These are phyloP conservation scores for Tapirus indicus DNA, from an alignment of 2,797 vertebrate species.

Conservation along the genomic window DNA sequence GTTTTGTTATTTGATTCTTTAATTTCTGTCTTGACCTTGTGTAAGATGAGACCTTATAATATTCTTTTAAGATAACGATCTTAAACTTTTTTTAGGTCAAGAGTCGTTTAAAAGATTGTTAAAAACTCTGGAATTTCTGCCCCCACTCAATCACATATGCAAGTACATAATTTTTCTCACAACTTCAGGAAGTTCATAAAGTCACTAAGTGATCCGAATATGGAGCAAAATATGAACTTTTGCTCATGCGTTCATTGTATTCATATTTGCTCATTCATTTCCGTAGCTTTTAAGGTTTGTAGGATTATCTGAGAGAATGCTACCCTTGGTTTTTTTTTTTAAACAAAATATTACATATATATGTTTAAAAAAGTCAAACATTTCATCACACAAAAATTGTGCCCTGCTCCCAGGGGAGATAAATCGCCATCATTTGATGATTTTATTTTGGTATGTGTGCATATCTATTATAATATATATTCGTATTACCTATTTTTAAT, in stretches of 20 bases:
- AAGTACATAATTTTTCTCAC: neutral
- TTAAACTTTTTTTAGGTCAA: neutral
- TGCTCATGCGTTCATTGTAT: neutral
- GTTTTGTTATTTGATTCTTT: conserved; percentile 46
- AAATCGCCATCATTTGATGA: neutral
- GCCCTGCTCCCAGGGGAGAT: neutral
- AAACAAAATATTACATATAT: neutral
- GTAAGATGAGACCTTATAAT: neutral
- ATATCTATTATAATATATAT: neutral
- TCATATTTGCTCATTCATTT: neutral
- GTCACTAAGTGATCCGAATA: neutral
- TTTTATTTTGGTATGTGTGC: neutral
- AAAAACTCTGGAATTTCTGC: neutral
- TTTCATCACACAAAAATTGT: neutral
- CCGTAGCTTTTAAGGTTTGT: neutral
- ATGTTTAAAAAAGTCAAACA: conserved; percentile 36
- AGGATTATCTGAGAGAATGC: neutral
- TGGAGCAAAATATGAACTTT: neutral
- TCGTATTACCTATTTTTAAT: neutral
- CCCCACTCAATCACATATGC: neutral
- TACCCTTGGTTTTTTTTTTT: neutral
- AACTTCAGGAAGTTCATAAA: conserved; percentile 10
- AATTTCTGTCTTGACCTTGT: conserved; percentile 33
- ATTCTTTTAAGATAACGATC: neutral
- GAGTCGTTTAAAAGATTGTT: conserved; percentile 16